Evolutionary conservation across 2,888 invertebrate species (phyloP).

Genomic region (Drosophila mercatorum): DNA sequence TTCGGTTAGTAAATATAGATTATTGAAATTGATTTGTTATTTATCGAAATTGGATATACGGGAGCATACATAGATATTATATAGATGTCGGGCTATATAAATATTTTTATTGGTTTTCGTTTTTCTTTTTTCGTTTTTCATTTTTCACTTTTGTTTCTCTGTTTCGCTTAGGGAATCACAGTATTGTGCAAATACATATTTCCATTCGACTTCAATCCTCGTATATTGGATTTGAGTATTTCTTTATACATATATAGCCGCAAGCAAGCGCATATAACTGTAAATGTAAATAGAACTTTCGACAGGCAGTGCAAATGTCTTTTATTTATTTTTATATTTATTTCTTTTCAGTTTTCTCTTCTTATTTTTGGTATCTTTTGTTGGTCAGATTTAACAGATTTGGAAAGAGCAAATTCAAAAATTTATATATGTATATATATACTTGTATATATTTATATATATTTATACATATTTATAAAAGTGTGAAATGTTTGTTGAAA

Average conservation of each 20-base stretch:
- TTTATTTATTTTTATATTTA: constrained; percentile 9
- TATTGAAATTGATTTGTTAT: constrained; percentile 49
- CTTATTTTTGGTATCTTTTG: not conserved
- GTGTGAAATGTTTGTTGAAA: constrained; percentile 4
- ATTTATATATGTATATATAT: not conserved
- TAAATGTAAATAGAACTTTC: constrained; percentile 23
- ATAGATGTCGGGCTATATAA: constrained; percentile 22
- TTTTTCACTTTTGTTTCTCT: not conserved
- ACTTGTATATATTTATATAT: not conserved
- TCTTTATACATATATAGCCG: constrained; percentile 5
- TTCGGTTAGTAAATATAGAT: constrained; percentile 60
- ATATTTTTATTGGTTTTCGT: not conserved
- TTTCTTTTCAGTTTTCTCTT: not conserved
- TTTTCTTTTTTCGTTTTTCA: too few species aligned
- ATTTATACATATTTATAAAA: not conserved
- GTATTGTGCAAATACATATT: constrained; percentile 60
- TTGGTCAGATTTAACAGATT: constrained; percentile 11
- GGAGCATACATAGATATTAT: constrained; percentile 51
- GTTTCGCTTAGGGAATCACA: constrained; percentile 60
- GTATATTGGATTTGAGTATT: constrained; percentile 11
- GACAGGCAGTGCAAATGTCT: constrained; percentile 45
- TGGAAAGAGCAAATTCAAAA: constrained; percentile 16
- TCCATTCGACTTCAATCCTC: constrained; percentile 4
- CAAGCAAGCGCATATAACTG: constrained; percentile 28
- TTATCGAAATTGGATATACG: constrained; percentile 34